phyloP scores from a whole-genome alignment of 2,797 vertebrate genomes.

The Cottoperca gobio region DNA sequence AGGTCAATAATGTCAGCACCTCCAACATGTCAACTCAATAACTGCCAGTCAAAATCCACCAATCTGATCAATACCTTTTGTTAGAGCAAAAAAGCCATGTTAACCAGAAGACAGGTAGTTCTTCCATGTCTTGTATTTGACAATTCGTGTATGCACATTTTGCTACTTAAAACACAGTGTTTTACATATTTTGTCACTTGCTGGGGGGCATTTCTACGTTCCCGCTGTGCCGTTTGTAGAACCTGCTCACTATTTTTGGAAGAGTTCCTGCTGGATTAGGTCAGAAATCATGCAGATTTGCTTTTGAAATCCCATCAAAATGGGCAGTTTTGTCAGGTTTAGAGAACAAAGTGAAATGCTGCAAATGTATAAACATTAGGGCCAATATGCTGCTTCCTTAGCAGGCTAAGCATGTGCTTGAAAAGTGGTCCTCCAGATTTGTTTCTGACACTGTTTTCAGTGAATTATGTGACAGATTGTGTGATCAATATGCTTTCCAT shows the following conservation, averaged over 20 bases:
- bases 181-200: slow-evolving; percentile 28
- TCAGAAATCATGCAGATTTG: slow-evolving; percentile 14
- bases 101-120: slow-evolving; percentile 21
- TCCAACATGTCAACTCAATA: slow-evolving; percentile 58
- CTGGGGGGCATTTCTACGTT: background rate
- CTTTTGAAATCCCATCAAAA: slow-evolving; percentile 32
- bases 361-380: slow-evolving; percentile 32
- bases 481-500: slow-evolving; percentile 70
- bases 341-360: background rate
- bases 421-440: slow-evolving; percentile 58
- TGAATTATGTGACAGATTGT: slow-evolving; percentile 63
- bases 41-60: slow-evolving; percentile 47
- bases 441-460: slow-evolving; percentile 56
- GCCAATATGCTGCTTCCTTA: slow-evolving; percentile 24
- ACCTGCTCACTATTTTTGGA: slow-evolving; percentile 18
- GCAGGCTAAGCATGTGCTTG: slow-evolving; percentile 46
- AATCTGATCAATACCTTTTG: slow-evolving; percentile 43
- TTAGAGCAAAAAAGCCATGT: slow-evolving; percentile 19
- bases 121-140: slow-evolving; percentile 8
- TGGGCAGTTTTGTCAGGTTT: slow-evolving; percentile 23
- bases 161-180: slow-evolving; percentile 1
- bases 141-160: background rate
- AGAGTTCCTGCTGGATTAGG: slow-evolving; percentile 20
- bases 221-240: background rate
- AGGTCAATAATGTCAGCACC: slow-evolving; percentile 50